Percentiles rank a stretch among this genome's conserved stretches.
Conservation (phyloP, 2,797 vertebrate species). For the Sphenopsis melanotis region DNA sequence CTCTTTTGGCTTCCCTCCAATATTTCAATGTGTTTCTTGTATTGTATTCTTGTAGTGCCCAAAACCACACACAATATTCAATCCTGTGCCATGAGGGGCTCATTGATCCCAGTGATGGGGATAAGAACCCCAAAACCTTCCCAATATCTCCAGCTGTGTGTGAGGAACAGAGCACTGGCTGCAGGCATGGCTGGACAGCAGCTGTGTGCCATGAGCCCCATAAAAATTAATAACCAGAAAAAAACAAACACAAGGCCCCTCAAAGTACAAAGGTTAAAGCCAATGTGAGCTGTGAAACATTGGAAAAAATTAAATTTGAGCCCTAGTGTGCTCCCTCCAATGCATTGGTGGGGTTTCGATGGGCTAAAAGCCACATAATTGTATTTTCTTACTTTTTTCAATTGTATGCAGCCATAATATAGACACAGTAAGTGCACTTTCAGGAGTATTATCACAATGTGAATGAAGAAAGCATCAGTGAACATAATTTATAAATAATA, state of each 20-base stretch:
- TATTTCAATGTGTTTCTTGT: neutral
- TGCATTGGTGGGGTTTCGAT: neutral
- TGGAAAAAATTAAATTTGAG: neutral
- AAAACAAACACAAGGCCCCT: neutral
- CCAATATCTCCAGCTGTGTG: accelerated
- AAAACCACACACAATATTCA: accelerated
- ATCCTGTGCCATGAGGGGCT: accelerated
- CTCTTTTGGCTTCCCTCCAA: neutral
- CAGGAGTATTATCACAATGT: neutral
- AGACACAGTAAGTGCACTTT: neutral
- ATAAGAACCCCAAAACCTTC: neutral
- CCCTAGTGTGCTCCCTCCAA: neutral
- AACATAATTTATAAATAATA: neutral
- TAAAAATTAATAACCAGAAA: neutral
- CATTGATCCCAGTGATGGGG: accelerated
- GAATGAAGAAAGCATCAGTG: neutral
- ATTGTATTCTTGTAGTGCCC: too few species aligned
- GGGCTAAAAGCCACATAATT: neutral
- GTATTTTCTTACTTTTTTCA: neutral
- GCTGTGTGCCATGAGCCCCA: accelerated
- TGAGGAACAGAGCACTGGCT: neutral
- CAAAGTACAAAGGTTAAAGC: neutral
- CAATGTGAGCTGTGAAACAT: accelerated
- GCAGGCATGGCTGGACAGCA: neutral
- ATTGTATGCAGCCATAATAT: accelerated